These are phyloP conservation scores for Climacteris rufus DNA, from an alignment of 2,113 vertebrate genomes.

Conservation along the genomic window DNA sequence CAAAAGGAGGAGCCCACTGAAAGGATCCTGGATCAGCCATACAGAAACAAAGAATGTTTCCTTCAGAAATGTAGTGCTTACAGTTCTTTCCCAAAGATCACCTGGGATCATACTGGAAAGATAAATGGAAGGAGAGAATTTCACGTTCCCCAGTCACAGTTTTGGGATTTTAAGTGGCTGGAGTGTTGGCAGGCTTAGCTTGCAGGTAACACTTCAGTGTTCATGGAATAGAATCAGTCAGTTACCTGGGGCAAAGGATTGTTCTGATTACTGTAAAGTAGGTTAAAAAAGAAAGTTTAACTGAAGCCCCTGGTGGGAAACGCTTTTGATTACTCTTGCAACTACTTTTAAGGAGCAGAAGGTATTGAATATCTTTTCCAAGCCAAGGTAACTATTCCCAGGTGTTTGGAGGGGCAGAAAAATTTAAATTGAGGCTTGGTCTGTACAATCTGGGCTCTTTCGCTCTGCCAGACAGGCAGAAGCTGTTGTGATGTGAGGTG, in stretches of 20 bases:
- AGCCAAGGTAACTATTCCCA: not conserved
- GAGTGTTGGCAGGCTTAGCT: not conserved
- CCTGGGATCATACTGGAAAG: not conserved
- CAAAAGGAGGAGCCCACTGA: not conserved
- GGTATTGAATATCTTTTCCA: not conserved
- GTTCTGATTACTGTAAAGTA: not conserved
- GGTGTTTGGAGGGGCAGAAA: not conserved
- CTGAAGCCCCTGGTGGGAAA: not conserved
- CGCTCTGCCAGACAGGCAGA: not conserved
- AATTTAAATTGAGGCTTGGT: not conserved
- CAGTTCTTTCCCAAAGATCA: not conserved
- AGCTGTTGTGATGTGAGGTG: not conserved
- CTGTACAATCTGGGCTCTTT: not conserved
- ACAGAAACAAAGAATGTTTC: not conserved
- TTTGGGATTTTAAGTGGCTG: not conserved
- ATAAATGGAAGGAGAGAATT: not conserved
- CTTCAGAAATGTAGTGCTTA: not conserved
- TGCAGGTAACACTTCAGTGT: not conserved
- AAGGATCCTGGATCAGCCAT: not conserved
- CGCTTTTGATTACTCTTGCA: not conserved
- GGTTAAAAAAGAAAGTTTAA: not conserved
- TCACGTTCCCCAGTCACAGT: fast-evolving
- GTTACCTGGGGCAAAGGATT: not conserved
- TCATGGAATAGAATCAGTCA: not conserved
- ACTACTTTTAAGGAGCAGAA: not conserved